These are phyloP conservation scores for Tadarida brasiliensis DNA, from an alignment of 2,797 vertebrate genomes.

Conservation along the genomic window DNA sequence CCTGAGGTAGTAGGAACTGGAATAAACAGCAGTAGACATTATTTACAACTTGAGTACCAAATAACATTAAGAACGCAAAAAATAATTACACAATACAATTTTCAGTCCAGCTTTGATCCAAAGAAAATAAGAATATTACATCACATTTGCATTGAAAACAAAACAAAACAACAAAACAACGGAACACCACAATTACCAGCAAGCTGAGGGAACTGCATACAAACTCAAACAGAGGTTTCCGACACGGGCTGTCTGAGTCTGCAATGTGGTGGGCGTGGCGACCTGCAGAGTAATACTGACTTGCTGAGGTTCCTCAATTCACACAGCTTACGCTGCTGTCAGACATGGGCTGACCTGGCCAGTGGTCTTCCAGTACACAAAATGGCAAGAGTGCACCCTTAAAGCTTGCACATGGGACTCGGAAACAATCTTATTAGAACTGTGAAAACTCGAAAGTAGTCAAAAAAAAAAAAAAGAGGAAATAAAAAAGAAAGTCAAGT, in stretches of 20 bases:
- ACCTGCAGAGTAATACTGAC: conserved; percentile 94
- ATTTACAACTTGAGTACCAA: conserved; percentile 95
- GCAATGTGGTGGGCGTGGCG: conserved; percentile 90
- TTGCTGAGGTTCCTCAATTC: conserved; percentile 92
- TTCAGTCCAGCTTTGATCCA: conserved; percentile 96
- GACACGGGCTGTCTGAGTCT: conserved; percentile 88
- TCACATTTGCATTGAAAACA: conserved; percentile 90
- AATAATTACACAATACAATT: conserved; percentile 93
- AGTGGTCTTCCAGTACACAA: conserved; percentile 92
- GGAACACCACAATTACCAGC: conserved; percentile 91
- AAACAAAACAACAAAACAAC: conserved; percentile 76
- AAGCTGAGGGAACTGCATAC: conserved; percentile 88
- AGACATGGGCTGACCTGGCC: conserved; percentile 87
- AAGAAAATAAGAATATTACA: conserved; percentile 93
- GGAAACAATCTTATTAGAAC: conserved; percentile 88
- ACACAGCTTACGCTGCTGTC: conserved; percentile 89
- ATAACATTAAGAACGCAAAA: conserved; percentile 94
- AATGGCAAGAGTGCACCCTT: conserved; percentile 92
- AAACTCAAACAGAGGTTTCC: conserved; percentile 88
- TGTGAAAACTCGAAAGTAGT: conserved; percentile 86
- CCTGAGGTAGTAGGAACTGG: conserved; percentile 97
- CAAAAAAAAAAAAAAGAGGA: conserved; percentile 82
- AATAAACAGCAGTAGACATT: conserved; percentile 95
- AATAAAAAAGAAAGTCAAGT: conserved; percentile 88
- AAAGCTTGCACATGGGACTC: conserved; percentile 92